These are phyloP conservation scores for Pristionchus japonicus DNA, from an alignment of 2,888 invertebrate species.

Conservation along the genomic window DNA sequence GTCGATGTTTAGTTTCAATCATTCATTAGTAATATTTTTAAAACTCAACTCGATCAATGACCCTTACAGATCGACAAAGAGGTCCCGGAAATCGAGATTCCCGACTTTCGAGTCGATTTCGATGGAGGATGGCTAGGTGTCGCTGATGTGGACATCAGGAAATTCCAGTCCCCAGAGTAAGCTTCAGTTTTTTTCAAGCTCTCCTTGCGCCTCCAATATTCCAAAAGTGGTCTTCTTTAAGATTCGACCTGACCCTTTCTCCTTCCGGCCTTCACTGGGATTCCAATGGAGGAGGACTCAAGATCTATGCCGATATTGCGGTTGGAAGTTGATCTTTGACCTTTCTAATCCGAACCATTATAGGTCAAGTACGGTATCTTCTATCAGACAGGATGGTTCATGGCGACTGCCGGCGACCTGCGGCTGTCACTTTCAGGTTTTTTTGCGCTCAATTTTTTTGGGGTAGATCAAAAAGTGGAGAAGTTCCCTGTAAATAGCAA, in stretches of 20 bases:
- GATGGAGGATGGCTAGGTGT: neutral
- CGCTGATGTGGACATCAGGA: neutral
- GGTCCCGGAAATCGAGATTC: neutral
- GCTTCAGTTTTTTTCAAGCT: neutral
- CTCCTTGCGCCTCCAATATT: neutral
- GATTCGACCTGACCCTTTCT: conserved; percentile 24
- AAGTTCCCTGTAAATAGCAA: neutral
- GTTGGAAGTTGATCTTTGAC: neutral
- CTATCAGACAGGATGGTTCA: conserved; percentile 33
- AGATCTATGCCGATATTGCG: neutral
- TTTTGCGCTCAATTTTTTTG: neutral
- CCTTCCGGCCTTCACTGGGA: conserved; percentile 35
- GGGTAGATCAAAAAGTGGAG: neutral
- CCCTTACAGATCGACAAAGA: conserved; percentile 44
- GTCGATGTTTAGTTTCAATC: neutral
- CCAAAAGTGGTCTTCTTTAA: neutral
- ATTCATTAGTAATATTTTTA: neutral
- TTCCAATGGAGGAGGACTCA: conserved; percentile 33
- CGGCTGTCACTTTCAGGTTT: conserved; percentile 7
- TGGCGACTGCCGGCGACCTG: neutral
- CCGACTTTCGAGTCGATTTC: neutral
- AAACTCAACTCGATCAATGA: neutral
- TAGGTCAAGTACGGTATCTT: conserved; percentile 27
- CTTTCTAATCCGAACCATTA: neutral
- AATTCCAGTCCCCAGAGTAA: conserved; percentile 12